Evolutionary conservation across 2,113 vertebrate genomes (phyloP), one percentile per base, ranked within the genome.

Genomic region (Tachysurus vachellii): DNA sequence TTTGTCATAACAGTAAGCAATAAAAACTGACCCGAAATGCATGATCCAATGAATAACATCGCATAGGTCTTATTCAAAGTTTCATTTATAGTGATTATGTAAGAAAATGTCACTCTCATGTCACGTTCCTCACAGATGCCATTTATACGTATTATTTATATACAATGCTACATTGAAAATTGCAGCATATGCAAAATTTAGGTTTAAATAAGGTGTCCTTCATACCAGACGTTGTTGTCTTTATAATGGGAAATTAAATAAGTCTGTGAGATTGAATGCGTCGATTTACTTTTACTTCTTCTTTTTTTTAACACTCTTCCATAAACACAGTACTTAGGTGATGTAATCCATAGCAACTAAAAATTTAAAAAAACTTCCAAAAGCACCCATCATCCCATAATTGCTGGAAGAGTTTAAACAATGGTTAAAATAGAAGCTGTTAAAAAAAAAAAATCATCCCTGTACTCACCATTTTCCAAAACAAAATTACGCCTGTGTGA

Each of bases 351-450:
- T 19, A 57, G 53, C 16, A 57, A 57, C 14, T 16, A 17, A 56
- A 36, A 80, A 19, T 56, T 36, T 80, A 36, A 57, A 17, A 17
- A 36, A 14, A 19, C 28, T 81, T 81, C 31, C 31, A 81, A 81
- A 81, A 81, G 31, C 79, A 61, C 23, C 31, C 44, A 81, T 81
- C 56, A 81, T 81, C 79, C 56, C 56, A 81, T 61, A 81, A 81
- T 61, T 61, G 56, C 31, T 61, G 19, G 31, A 81, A 61, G 11
- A n/a, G 56, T 61, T 80, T 59, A 80, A 42, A 61, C 9, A 8
- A 80, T 44, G 56, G 19, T 61, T 81, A 61, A 81, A 42, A 81
- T 81, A 81, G 21, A 81, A 61, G 4, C 56, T 61, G 4, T 23
- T 26, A n/a, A 26, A n/a, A 26, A 31, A 80, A 80, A 57, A 56